Percentiles rank a stretch among this genome's conserved stretches.
Conservation (phyloP, 2,888 invertebrate species). For the Pimpla rufipes region DNA sequence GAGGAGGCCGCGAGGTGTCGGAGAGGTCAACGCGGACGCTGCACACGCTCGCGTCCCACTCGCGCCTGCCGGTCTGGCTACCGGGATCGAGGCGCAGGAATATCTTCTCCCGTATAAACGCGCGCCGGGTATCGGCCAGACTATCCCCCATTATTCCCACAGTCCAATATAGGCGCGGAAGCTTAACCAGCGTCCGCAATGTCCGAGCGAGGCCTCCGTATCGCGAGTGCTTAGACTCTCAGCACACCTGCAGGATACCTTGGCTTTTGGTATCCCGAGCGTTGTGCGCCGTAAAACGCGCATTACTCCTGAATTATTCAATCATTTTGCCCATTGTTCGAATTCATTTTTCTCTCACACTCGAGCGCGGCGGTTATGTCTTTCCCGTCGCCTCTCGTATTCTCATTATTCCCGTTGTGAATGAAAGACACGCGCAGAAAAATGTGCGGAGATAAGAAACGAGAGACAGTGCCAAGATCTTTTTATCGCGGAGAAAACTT, state of each 20-base stretch:
- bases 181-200: constrained; percentile 15
- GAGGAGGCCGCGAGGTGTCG: constrained; percentile 60
- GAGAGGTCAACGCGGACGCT: constrained; percentile 63
- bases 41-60: constrained; percentile 56
- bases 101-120: constrained; percentile 19
- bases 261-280: constrained; percentile 1
- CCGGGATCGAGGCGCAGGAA: constrained; percentile 43
- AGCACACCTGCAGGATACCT: constrained; percentile 37
- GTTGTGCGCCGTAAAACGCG: constrained; percentile 38
- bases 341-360: constrained; percentile 6
- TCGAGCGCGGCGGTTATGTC: constrained; percentile 15
- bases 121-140: constrained; percentile 9
- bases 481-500: no score
- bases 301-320: constrained; percentile 61
- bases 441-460: no score
- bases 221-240: background rate
- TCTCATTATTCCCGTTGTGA: background rate
- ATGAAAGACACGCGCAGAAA: background rate
- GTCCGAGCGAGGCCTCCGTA: constrained; percentile 13
- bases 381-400: constrained; percentile 9
- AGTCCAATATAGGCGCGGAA: constrained; percentile 14
- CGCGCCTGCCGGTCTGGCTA: constrained; percentile 48
- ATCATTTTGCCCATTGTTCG: constrained; percentile 49
- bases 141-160: constrained; percentile 26
- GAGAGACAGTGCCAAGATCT: no score